phyloP scores from a whole-genome alignment of 2,888 invertebrate species.

The Brachylomia viminalis region DNA sequence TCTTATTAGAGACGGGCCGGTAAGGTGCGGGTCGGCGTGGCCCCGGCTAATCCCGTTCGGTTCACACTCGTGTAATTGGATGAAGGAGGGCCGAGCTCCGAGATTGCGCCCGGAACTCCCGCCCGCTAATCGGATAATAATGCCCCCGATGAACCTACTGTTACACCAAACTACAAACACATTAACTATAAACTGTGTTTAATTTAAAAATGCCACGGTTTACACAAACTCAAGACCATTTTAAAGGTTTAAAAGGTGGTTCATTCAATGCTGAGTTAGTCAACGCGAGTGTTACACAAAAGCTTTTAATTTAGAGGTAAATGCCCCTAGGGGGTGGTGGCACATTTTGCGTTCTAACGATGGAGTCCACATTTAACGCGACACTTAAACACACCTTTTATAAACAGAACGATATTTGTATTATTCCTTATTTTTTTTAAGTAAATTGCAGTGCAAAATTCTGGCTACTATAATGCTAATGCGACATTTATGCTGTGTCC shows the following conservation, averaged over 20 bases:
- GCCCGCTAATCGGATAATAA: constrained; percentile 88
- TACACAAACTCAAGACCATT: constrained; percentile 29
- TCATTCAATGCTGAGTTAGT: constrained; percentile 65
- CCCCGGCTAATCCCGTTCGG: constrained; percentile 84
- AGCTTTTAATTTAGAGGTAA: constrained; percentile 71
- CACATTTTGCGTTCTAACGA: constrained; percentile 58
- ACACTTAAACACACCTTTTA: constrained; percentile 55
- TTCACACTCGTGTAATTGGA: constrained; percentile 89
- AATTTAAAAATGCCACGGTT: constrained; percentile 32
- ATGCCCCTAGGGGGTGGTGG: constrained; percentile 64
- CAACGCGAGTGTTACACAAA: constrained; percentile 65
- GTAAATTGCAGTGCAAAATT: constrained; percentile 12
- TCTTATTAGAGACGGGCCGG: constrained; percentile 68
- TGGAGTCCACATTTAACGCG: constrained; percentile 49
- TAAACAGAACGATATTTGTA: constrained; percentile 42
- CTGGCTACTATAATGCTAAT: constrained; percentile 14
- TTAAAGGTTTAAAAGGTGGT: constrained; percentile 50
- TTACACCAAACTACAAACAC: constrained; percentile 69
- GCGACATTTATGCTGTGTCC: neutral
- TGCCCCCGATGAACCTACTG: constrained; percentile 76
- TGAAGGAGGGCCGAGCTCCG: constrained; percentile 83
- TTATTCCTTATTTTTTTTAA: constrained; percentile 22
- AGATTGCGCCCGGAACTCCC: constrained; percentile 84
- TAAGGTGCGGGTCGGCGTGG: constrained; percentile 72
- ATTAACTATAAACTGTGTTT: constrained; percentile 54